Base-by-base conservation (phyloP, 2,888 invertebrate genomes). In the Harpalus rubripes region DNA sequence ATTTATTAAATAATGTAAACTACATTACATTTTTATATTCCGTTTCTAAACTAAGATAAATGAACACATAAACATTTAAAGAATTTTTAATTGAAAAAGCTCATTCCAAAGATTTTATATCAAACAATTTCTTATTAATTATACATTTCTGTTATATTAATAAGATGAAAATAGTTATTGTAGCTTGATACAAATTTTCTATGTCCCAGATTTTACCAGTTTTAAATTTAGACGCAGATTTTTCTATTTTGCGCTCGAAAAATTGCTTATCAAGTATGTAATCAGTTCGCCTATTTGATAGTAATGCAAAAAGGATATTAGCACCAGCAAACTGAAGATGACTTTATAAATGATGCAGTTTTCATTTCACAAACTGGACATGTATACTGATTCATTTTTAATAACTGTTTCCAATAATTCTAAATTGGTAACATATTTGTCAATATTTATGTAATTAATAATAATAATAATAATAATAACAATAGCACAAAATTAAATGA, bases 241-340 rank as follows among this genome's bases (percentile, higher is more conserved):
- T 68, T 68, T 79, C 56, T 79, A 26, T 59, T 15, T 56, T 58
- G 7, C 15, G 26, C 56, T 79, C 10, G n/a, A 16, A 79, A 79
- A 59, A 79, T 58, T 58, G 58, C 58, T 79, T 58, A 79, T 79
- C 32, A 79, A 79, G 79, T 79, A 22, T 18, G 79, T 79, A 59
- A 79, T 79, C 59, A 79, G 32, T 59, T 22, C 68, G 68, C 4
- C 12, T 68, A 68, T 68, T 68, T 68, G 32, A 39, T 41, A 39
- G 26, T 59, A 79, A 79, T 79, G 32, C 32, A 39, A 79, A 79
- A 59, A 59, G 79, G 79, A 79, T 79, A 79, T 79, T 58, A 32
- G 12, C 39, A 52, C 16, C 10, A 79, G 58, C 32, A 26, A n/a
- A 8, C 56, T 39, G 8, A 56, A 79, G 39, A 56, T 52, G 76